These are phyloP conservation scores for Chloroclystis v-ata DNA, from an alignment of 2,888 invertebrate genomes.

Conservation along the genomic window DNA sequence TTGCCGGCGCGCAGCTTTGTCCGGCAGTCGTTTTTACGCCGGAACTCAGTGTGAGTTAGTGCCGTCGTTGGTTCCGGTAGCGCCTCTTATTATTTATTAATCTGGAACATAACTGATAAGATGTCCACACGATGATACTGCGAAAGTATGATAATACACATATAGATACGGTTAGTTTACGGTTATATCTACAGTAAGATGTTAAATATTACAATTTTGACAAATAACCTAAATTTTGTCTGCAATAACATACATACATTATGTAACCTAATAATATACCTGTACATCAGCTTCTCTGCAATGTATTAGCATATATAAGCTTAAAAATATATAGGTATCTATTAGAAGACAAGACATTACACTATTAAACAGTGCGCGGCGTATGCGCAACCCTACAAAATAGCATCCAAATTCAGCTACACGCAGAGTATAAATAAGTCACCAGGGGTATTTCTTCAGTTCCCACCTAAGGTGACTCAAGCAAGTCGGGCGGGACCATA, in stretches of 20 bases:
- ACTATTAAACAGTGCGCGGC: no score
- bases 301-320: no score
- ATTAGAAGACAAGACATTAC: no score
- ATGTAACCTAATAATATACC: no score
- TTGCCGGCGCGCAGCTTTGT: constrained; percentile 40
- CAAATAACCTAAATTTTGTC: no score
- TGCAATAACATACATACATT: no score
- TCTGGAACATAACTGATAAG: constrained; percentile 36
- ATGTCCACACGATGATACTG: constrained; percentile 25
- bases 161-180: no score
- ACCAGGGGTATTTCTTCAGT: constrained; percentile 20
- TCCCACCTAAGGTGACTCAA: constrained; percentile 28
- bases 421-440: constrained; percentile 2
- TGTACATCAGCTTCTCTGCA: no score
- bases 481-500: constrained; percentile 30
- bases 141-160: neutral
- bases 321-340: no score
- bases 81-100: constrained; percentile 47
- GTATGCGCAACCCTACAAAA: no score
- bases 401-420: constrained; percentile 6
- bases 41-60: constrained; percentile 70
- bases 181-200: no score
- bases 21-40: constrained; percentile 65
- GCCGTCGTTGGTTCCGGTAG: constrained; percentile 52
- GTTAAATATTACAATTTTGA: no score